Evolutionary conservation across 2,113 vertebrate species (phyloP).

Genomic region (Lepus europaeus): DNA sequence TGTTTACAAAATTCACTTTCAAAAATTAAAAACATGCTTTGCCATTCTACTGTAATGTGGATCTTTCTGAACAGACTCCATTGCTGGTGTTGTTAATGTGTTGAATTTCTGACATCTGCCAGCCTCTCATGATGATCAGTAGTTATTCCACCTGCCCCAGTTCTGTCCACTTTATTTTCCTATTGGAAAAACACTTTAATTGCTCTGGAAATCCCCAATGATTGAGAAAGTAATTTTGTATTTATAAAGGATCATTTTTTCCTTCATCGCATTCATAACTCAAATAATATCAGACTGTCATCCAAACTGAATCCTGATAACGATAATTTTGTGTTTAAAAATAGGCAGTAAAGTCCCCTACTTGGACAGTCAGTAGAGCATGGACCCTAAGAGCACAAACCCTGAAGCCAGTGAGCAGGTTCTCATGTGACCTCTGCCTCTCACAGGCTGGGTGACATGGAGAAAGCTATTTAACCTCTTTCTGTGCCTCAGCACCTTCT

Average conservation of each 20-base stretch:
- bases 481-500: not conserved
- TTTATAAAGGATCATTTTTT: conserved; percentile 11
- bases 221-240: conserved; percentile 56
- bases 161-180: not conserved
- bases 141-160: conserved; percentile 12
- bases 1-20: conserved; percentile 13
- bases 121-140: not conserved
- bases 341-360: not conserved
- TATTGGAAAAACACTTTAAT: conserved; percentile 6
- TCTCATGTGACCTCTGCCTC: not conserved
- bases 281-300: conserved; percentile 38
- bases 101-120: not conserved
- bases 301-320: conserved; percentile 14
- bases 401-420: not conserved
- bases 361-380: not conserved
- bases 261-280: conserved; percentile 5
- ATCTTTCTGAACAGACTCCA: not conserved
- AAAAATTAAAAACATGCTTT: conserved; percentile 9
- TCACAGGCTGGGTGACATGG: not conserved
- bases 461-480: not conserved
- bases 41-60: not conserved
- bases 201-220: conserved; percentile 30
- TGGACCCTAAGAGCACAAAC: not conserved
- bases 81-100: not conserved
- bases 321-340: not conserved